These are phyloP conservation scores for Philereme transversata DNA, from an alignment of 2,888 invertebrate genomes.

Conservation along the genomic window DNA sequence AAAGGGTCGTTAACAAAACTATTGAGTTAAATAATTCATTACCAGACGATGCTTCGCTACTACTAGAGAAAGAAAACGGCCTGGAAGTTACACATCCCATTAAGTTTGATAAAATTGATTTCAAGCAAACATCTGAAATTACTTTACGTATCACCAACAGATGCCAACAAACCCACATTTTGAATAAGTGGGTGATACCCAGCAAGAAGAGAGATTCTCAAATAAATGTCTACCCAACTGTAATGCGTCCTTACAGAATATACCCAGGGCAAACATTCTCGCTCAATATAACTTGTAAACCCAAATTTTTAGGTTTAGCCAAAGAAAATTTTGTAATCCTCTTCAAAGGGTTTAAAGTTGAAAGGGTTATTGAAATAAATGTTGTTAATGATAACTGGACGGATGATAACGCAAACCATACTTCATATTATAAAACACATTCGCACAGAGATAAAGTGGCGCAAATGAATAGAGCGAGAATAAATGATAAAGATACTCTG, in stretches of 20 bases:
- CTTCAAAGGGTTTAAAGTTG: slow-evolving; percentile 85
- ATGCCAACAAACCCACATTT: slow-evolving; percentile 63
- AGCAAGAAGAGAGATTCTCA: slow-evolving; percentile 81
- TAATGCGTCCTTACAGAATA: slow-evolving; percentile 61
- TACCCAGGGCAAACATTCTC: slow-evolving; percentile 65
- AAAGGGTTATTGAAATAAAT: slow-evolving; percentile 82
- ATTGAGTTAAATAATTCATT: slow-evolving; percentile 57
- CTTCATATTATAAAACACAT: background rate
- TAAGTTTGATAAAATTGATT: slow-evolving; percentile 72
- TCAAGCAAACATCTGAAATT: slow-evolving; percentile 51
- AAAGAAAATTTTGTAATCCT: slow-evolving; percentile 85
- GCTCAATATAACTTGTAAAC: slow-evolving; percentile 79
- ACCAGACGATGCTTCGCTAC: slow-evolving; percentile 51
- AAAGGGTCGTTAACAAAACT: slow-evolving; percentile 10
- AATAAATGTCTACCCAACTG: slow-evolving; percentile 69
- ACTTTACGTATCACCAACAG: slow-evolving; percentile 69
- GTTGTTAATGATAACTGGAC: slow-evolving; percentile 57
- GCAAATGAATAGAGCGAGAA: slow-evolving; percentile 55
- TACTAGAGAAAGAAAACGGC: slow-evolving; percentile 72
- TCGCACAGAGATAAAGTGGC: slow-evolving; percentile 48
- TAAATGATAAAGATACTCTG: slow-evolving; percentile 43
- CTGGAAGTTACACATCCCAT: slow-evolving; percentile 82
- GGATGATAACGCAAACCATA: slow-evolving; percentile 18
- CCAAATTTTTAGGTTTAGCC: slow-evolving; percentile 85
- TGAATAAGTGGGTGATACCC: slow-evolving; percentile 80